phyloP scores from a whole-genome alignment of 1,140 invertebrate species.

The Sminthurinus signatus region DNA sequence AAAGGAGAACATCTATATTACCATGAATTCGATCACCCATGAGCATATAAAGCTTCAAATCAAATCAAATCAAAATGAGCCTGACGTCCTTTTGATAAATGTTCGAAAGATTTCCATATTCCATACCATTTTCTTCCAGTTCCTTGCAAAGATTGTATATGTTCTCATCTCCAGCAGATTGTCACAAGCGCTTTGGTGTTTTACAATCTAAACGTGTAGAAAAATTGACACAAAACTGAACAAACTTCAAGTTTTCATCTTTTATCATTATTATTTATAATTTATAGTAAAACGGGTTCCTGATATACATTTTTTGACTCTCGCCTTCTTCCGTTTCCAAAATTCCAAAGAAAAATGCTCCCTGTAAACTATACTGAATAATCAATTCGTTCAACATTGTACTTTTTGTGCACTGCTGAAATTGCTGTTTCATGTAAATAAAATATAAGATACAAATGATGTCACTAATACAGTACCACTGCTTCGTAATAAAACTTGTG shows the following conservation, averaged over 20 bases:
- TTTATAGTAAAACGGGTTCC: too few species aligned
- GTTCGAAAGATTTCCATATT: conserved; percentile 32
- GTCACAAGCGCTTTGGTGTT: conserved; percentile 31
- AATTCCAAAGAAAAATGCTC: too few species aligned
- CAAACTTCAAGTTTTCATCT: conserved; percentile 30
- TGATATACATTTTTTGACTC: conserved; percentile 26
- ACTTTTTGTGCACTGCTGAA: too few species aligned
- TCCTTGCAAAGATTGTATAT: conserved; percentile 22
- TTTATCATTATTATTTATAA: conserved; percentile 26
- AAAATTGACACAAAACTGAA: conserved; percentile 29
- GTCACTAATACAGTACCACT: too few species aligned
- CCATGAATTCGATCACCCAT: conserved; percentile 41
- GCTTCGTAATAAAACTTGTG: too few species aligned
- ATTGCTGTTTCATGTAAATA: too few species aligned
- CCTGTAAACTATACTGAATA: too few species aligned
- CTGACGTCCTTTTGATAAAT: conserved; percentile 39
- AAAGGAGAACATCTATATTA: conserved; percentile 26
- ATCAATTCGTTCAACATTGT: too few species aligned
- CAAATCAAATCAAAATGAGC: too few species aligned
- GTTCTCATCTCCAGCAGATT: conserved; percentile 25
- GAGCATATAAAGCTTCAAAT: too few species aligned
- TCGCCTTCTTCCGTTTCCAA: conserved; percentile 30
- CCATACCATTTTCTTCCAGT: conserved; percentile 34
- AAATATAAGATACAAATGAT: too few species aligned
- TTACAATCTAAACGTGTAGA: conserved; percentile 24